Evolutionary conservation across 53 echinoderm and acorn worm species (phyloP).

Genomic region (Holothuria leucospilota): DNA sequence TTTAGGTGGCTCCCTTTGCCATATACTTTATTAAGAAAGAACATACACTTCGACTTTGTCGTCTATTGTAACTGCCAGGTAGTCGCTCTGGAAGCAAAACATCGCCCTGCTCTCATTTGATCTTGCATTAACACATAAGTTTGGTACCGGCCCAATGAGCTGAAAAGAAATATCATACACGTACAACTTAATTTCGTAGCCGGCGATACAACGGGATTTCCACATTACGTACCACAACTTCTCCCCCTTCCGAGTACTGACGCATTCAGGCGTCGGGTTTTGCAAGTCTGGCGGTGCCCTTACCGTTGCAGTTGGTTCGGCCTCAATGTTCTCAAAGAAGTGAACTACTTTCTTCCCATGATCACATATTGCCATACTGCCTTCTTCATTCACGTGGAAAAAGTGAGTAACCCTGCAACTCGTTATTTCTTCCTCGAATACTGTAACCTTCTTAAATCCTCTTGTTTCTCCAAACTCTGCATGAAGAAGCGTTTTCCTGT

Average conservation of each 20-base stretch:
- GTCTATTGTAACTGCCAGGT: neutral
- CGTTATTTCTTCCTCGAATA: too few species aligned
- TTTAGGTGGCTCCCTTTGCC: too few species aligned
- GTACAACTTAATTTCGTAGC: neutral
- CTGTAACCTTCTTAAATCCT: too few species aligned
- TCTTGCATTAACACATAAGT: neutral
- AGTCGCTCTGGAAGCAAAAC: slow-evolving; percentile 9
- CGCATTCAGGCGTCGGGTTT: too few species aligned
- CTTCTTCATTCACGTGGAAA: neutral
- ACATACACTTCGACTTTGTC: neutral
- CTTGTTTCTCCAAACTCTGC: too few species aligned
- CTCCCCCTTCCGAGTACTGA: neutral
- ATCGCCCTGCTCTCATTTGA: neutral
- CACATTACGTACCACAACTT: neutral
- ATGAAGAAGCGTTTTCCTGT: too few species aligned
- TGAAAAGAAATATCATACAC: neutral
- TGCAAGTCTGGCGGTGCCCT: too few species aligned
- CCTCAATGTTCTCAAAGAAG: too few species aligned
- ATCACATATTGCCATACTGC: too few species aligned
- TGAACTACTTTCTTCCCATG: too few species aligned
- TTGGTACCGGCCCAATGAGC: neutral
- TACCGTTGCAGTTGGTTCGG: too few species aligned
- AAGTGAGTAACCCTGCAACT: neutral
- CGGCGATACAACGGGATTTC: neutral
- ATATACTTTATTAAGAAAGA: too few species aligned